A percentile compares a stretch with the other conserved stretches of the same genome.
Evolutionary conservation across 2,797 vertebrate species (phyloP).

Genomic region (Rhadinocentrus ornatus): DNA sequence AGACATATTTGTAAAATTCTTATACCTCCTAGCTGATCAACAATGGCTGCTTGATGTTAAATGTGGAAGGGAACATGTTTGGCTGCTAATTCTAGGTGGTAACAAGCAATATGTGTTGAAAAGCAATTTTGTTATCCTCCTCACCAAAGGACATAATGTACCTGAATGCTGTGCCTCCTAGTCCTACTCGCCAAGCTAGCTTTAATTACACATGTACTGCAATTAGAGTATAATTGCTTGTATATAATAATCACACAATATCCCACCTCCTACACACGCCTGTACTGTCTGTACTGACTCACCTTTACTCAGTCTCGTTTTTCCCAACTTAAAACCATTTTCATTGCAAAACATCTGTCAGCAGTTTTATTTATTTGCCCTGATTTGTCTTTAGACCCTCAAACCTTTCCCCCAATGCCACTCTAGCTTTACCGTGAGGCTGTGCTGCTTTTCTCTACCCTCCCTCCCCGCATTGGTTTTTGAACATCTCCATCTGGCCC

Average conservation of each 20-base stretch:
- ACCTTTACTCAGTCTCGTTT: constrained; percentile 25
- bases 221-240: constrained; percentile 75
- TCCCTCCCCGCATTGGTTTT: constrained; percentile 28
- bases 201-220: constrained; percentile 76
- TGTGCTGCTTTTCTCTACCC: constrained; percentile 12
- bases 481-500: constrained; percentile 68
- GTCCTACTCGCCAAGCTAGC: constrained; percentile 36
- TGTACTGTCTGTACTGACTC: constrained; percentile 10
- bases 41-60: constrained; percentile 6
- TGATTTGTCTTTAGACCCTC: not conserved
- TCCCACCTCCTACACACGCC: not conserved
- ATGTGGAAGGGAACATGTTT: constrained; percentile 21
- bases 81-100: constrained; percentile 37
- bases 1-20: constrained; percentile 16
- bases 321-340: constrained; percentile 2
- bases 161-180: constrained; percentile 45
- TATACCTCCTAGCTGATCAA: not conserved
- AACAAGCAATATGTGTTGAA: constrained; percentile 30
- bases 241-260: constrained; percentile 49
- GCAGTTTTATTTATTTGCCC: constrained; percentile 1
- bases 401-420: constrained; percentile 20
- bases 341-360: not conserved
- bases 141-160: constrained; percentile 45
- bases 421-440: constrained; percentile 32
- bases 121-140: constrained; percentile 50